Evolutionary conservation across 30 jellyfish, hydroid and myxozoan genomes (phyloP).

Genomic region (Sanderia malayensis): DNA sequence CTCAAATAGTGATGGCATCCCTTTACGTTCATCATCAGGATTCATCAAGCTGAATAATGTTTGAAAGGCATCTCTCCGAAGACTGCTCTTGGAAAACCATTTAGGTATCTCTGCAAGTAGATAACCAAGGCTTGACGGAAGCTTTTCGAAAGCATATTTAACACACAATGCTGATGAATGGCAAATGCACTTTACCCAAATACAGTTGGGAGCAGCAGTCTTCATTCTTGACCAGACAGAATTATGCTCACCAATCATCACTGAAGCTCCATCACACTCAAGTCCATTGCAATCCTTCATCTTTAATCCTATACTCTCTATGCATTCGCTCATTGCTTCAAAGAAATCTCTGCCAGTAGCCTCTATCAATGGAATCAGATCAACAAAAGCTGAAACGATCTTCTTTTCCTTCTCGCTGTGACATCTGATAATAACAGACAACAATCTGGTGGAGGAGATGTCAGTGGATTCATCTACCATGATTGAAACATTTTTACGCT

Average conservation of each 20-base stretch:
- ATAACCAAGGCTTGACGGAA: slow-evolving; percentile 68
- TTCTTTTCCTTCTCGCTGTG: slow-evolving; percentile 27
- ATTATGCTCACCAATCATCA: slow-evolving; percentile 67
- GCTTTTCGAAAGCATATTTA: slow-evolving; percentile 52
- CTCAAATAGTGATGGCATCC: slow-evolving; percentile 55
- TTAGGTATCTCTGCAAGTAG: slow-evolving; percentile 69
- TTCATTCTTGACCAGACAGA: slow-evolving; percentile 69
- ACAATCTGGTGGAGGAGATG: slow-evolving; percentile 33
- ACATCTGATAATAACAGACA: slow-evolving; percentile 38
- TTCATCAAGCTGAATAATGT: slow-evolving; percentile 35
- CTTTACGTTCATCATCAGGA: slow-evolving; percentile 56
- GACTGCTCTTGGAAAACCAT: slow-evolving; percentile 71
- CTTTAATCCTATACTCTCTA: slow-evolving; percentile 18
- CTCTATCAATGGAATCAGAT: slow-evolving; percentile 36
- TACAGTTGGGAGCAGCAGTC: slow-evolving; percentile 59
- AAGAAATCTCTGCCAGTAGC: slow-evolving; percentile 49
- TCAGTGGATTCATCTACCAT: slow-evolving; percentile 60
- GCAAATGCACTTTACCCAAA: slow-evolving; percentile 63
- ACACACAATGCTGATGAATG: slow-evolving; percentile 64
- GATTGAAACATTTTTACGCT: slow-evolving; percentile 32
- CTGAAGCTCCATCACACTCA: slow-evolving; percentile 65
- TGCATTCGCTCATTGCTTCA: slow-evolving; percentile 17
- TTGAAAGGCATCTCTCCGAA: slow-evolving; percentile 66
- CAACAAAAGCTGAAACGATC: slow-evolving; percentile 42
- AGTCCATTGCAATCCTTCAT: slow-evolving; percentile 40